phyloP scores from a whole-genome alignment of 2,113 vertebrate species.

The Petroica traversi region DNA sequence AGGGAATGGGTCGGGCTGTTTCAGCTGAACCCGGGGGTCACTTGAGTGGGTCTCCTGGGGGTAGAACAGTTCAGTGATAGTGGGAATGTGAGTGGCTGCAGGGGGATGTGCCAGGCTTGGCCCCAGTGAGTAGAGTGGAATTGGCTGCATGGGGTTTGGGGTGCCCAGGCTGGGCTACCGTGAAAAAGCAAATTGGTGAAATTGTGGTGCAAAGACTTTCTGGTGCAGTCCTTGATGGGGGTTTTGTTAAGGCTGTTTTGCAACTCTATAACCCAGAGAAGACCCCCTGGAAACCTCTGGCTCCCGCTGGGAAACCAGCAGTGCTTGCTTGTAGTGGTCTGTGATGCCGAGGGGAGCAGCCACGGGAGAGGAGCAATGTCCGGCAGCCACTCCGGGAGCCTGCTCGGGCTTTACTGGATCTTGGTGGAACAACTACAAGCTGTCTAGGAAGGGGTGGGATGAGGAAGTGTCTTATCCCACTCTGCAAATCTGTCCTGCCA shows the following conservation, averaged over 20 bases:
- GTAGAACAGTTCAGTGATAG: background rate
- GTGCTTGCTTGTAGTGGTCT: background rate
- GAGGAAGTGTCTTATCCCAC: rapidly evolving
- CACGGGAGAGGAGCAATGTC: background rate
- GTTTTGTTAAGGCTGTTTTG: background rate
- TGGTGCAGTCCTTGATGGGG: background rate
- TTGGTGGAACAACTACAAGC: background rate
- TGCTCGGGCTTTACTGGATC: background rate
- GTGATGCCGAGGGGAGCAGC: background rate
- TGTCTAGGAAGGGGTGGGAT: background rate
- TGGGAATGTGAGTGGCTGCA: rapidly evolving
- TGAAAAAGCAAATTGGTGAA: background rate
- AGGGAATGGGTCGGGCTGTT: rapidly evolving
- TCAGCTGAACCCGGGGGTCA: background rate
- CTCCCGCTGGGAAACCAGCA: background rate
- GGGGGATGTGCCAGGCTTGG: background rate
- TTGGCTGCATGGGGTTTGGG: rapidly evolving
- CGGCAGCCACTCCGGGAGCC: rapidly evolving
- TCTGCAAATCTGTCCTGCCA: background rate
- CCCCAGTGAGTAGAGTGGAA: background rate
- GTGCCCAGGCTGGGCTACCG: background rate
- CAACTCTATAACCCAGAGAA: rapidly evolving
- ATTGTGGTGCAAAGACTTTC: no score
- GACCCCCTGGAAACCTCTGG: background rate
- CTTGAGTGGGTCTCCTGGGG: rapidly evolving